A percentile compares a stretch with the other conserved stretches of the same genome.
phyloP scores from a whole-genome alignment of 1,140 invertebrate species.

The Ceratoteleas bidentatus region DNA sequence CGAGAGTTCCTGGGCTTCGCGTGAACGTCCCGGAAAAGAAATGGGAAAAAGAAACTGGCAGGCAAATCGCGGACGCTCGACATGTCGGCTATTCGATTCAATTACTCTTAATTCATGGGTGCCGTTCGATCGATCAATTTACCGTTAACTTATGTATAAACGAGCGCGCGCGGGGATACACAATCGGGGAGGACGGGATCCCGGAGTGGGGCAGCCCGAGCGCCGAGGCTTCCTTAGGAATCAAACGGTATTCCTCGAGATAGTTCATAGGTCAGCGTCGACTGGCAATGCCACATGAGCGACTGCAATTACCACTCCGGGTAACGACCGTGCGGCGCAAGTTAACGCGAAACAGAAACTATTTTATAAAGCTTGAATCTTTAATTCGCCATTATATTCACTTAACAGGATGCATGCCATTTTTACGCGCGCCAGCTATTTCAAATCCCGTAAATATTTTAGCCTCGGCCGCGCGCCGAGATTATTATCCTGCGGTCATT shows the following conservation, averaged over 20 bases:
- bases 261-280: slow-evolving; percentile 60
- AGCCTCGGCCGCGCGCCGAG: too few species aligned
- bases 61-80: slow-evolving; percentile 16
- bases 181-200: slow-evolving; percentile 23
- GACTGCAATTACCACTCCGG: slow-evolving; percentile 57
- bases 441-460: too few species aligned
- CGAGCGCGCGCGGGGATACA: slow-evolving; percentile 27
- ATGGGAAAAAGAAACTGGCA: background rate
- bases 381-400: slow-evolving; percentile 42
- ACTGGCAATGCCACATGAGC: slow-evolving; percentile 62
- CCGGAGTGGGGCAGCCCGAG: background rate
- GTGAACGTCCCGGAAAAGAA: background rate
- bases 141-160: slow-evolving; percentile 66
- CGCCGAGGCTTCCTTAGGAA: slow-evolving; percentile 37
- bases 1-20: background rate
- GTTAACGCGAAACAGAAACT: slow-evolving; percentile 33
- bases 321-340: slow-evolving; percentile 31
- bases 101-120: slow-evolving; percentile 62
- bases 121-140: slow-evolving; percentile 55
- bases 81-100: slow-evolving; percentile 41
- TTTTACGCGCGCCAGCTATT: slow-evolving; percentile 5
- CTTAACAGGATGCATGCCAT: slow-evolving; percentile 8
- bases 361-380: slow-evolving; percentile 38
- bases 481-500: too few species aligned
- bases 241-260: slow-evolving; percentile 58